A percentile compares a stretch with the other conserved stretches of the same genome.
These are phyloP conservation scores for Phyto melanocephala DNA, from an alignment of 2,888 invertebrate species.

Conservation along the genomic window DNA sequence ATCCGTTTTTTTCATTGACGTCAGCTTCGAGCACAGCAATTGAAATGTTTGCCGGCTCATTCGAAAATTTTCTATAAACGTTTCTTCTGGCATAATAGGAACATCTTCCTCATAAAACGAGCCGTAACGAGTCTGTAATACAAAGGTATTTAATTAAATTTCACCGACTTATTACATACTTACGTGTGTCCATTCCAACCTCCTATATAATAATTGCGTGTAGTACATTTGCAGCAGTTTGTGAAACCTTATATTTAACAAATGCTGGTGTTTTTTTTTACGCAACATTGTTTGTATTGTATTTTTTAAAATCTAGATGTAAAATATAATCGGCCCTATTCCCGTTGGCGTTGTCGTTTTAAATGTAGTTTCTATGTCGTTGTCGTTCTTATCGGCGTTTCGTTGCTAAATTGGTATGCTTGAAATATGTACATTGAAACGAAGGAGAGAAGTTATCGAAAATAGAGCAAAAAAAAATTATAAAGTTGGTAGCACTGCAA, in stretches of 20 bases:
- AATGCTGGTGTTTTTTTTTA: background rate
- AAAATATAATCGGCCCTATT: conserved; percentile 2
- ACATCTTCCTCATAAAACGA: background rate
- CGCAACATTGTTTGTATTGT: background rate
- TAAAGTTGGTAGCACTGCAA: no score
- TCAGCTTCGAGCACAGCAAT: background rate
- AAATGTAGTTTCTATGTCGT: no score
- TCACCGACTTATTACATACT: background rate
- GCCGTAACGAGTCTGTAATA: background rate
- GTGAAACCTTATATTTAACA: background rate
- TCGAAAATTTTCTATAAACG: background rate
- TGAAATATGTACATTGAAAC: no score
- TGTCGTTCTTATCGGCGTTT: no score
- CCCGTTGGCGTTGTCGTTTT: no score
- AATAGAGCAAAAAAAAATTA: no score
- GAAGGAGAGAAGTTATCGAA: no score
- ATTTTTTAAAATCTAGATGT: background rate
- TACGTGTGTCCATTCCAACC: conserved; percentile 4
- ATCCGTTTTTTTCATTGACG: background rate
- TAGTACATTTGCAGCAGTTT: background rate
- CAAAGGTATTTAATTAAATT: background rate
- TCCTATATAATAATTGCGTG: background rate
- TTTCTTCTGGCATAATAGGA: background rate
- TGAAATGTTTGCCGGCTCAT: background rate
- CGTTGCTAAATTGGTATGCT: no score